Evolutionary conservation across 2,888 invertebrate species (phyloP).

Genomic region (Meandrusa payeni): DNA sequence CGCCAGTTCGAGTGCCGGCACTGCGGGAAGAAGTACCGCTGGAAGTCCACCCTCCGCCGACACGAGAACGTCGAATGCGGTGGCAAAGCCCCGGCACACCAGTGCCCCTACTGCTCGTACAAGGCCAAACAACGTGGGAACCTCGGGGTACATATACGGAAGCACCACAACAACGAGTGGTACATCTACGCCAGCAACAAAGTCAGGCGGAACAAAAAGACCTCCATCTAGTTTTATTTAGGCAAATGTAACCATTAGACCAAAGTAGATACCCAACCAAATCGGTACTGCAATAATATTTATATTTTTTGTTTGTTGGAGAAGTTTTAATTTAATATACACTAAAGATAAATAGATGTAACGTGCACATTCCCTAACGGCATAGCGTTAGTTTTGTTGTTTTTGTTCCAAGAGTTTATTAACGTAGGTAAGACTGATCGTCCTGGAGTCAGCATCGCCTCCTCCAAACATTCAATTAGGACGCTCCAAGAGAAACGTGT

Average conservation of each 20-base stretch:
- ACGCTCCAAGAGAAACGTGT: constrained; percentile 5
- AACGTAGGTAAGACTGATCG: constrained; percentile 77
- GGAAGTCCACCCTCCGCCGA: constrained; percentile 91
- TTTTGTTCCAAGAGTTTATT: constrained; percentile 75
- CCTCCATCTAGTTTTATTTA: constrained; percentile 28
- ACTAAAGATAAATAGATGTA: constrained; percentile 63
- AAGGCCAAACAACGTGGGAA: constrained; percentile 91
- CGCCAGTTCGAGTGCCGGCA: constrained; percentile 89
- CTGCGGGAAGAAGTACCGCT: constrained; percentile 92
- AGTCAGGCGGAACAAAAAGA: constrained; percentile 72
- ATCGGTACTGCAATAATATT: constrained; percentile 77
- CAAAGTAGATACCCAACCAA: constrained; percentile 78
- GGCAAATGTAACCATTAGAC: constrained; percentile 45
- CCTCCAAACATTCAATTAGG: constrained; percentile 54
- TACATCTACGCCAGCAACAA: constrained; percentile 73
- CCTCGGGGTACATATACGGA: constrained; percentile 89
- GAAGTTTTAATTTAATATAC: constrained; percentile 59
- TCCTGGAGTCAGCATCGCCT: too few species aligned
- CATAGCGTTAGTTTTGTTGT: constrained; percentile 71
- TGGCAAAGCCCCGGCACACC: constrained; percentile 90
- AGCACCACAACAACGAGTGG: constrained; percentile 85
- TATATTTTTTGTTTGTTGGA: constrained; percentile 68
- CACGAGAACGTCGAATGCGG: constrained; percentile 93
- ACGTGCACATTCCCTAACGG: constrained; percentile 77
- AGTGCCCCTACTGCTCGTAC: constrained; percentile 89